These are phyloP conservation scores for Lepus townsendii DNA, from an alignment of 2,797 vertebrate genomes.

Conservation along the genomic window DNA sequence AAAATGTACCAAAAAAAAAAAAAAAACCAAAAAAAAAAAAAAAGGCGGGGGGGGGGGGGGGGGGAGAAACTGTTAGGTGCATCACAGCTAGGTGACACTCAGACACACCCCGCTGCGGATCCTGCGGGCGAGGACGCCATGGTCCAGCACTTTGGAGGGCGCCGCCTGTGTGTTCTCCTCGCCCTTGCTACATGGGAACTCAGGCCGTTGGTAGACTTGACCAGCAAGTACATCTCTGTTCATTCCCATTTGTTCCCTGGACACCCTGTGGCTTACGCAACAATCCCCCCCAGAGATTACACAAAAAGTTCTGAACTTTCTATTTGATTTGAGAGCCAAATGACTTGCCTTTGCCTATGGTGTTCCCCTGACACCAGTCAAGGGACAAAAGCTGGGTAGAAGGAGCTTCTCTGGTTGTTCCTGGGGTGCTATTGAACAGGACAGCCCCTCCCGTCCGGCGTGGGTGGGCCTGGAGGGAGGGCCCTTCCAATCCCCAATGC, in stretches of 20 bases:
- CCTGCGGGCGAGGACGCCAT: neutral
- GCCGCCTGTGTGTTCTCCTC: neutral
- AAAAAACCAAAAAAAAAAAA: no score
- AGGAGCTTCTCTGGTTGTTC: neutral
- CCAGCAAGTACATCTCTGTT: slow-evolving; percentile 29
- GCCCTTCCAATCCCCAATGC: fast-evolving
- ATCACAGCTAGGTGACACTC: neutral
- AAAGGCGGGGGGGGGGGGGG: no score
- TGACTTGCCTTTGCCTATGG: fast-evolving
- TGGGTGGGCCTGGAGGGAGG: neutral
- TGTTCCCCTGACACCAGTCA: neutral
- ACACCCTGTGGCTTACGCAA: slow-evolving; percentile 51
- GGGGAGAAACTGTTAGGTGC: neutral
- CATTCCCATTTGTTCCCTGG: neutral
- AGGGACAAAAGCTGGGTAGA: neutral
- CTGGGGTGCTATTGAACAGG: neutral
- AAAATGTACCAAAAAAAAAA: neutral
- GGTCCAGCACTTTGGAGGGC: neutral
- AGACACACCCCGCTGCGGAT: neutral
- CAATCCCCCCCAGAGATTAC: slow-evolving; percentile 20
- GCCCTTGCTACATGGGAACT: neutral
- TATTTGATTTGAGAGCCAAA: slow-evolving; percentile 60
- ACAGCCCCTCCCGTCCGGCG: neutral
- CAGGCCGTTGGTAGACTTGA: slow-evolving; percentile 16
- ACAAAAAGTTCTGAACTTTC: slow-evolving; percentile 69